Evolutionary conservation across 2,113 vertebrate species (phyloP).

Genomic region (Calypte anna): DNA sequence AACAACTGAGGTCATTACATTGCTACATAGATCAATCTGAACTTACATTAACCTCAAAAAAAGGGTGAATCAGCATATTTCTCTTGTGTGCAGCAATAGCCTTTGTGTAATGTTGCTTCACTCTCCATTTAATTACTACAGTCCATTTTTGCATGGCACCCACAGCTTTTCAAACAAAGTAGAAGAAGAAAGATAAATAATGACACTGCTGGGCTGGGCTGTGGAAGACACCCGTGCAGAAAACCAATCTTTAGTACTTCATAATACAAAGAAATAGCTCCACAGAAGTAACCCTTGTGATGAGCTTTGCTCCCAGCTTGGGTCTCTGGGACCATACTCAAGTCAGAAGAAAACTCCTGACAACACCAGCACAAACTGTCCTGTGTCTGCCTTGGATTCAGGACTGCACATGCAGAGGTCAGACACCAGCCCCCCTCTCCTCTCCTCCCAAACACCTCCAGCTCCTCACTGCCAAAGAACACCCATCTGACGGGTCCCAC

Average conservation of each 20-base stretch:
- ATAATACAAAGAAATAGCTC: neutral
- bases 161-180: constrained; percentile 23
- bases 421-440: neutral
- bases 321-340: neutral
- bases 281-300: neutral
- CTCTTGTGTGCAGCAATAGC: neutral
- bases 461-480: neutral
- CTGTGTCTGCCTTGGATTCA: neutral
- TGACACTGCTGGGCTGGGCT: neutral
- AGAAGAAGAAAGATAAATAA: neutral
- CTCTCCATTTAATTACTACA: neutral
- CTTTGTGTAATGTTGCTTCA: neutral
- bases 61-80: neutral
- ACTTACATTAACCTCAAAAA: constrained; percentile 17
- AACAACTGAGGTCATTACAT: neutral
- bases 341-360: neutral
- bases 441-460: neutral
- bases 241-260: neutral
- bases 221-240: neutral
- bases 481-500: neutral
- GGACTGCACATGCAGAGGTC: neutral
- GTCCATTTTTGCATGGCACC: neutral
- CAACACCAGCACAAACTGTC: neutral
- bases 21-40: constrained; percentile 7
- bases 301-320: neutral